Conservation (phyloP, 2,888 invertebrate species). For the Eumacrocentrus americanus region DNA sequence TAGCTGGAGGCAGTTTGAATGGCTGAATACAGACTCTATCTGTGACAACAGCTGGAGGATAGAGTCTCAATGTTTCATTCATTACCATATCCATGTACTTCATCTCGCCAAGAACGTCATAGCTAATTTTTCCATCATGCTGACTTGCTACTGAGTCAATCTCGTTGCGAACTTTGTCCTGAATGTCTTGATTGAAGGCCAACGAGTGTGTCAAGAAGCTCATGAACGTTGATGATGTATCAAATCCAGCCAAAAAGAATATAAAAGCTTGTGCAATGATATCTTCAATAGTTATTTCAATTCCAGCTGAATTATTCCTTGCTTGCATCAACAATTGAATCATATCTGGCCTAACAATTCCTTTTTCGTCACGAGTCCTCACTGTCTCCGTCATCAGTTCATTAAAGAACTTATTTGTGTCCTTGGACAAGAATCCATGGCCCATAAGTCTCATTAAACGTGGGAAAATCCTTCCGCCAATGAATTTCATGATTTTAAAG, state of each 20-base stretch:
- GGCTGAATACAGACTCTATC: constrained; percentile 64
- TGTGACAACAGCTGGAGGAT: constrained; percentile 61
- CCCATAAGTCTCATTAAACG: constrained; percentile 26
- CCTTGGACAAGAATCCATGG: constrained; percentile 19
- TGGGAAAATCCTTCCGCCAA: constrained; percentile 14
- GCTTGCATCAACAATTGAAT: constrained; percentile 66
- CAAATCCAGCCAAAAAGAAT: constrained; percentile 45
- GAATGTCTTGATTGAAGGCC: constrained; percentile 56
- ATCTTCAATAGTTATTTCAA: constrained; percentile 45
- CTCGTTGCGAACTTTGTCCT: constrained; percentile 57
- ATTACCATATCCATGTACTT: constrained; percentile 44
- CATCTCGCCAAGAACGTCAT: constrained; percentile 36
- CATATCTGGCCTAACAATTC: constrained; percentile 66
- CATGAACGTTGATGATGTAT: constrained; percentile 40
- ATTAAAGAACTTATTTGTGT: constrained; percentile 31
- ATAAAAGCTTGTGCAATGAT: constrained; percentile 61
- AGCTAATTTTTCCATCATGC: constrained; percentile 33
- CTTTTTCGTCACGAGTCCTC: constrained; percentile 54
- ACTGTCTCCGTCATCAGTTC: constrained; percentile 56
- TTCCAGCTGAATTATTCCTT: constrained; percentile 32
- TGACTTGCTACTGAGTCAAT: constrained; percentile 38
- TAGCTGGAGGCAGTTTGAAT: constrained; percentile 58
- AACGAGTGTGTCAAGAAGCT: constrained; percentile 39
- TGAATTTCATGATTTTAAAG: constrained; percentile 11
- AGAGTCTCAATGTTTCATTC: constrained; percentile 63